phyloP scores from a whole-genome alignment of 2,888 invertebrate species.

The Erebia aethiops region DNA sequence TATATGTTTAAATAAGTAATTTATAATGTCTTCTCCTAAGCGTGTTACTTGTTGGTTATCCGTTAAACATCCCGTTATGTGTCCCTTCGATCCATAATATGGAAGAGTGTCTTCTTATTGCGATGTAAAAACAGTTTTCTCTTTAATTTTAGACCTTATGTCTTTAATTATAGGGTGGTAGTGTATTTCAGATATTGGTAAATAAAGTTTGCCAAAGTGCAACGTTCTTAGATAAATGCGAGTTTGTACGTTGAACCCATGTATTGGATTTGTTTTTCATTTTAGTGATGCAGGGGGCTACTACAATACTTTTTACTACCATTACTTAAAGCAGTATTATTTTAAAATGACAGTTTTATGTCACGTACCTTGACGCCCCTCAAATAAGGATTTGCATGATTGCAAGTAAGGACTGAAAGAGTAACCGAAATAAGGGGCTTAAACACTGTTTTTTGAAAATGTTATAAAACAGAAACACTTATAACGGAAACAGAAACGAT shows the following conservation, averaged over 20 bases:
- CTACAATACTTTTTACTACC: no score
- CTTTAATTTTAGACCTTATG: constrained; percentile 25
- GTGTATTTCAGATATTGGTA: not conserved
- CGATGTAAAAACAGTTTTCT: not conserved
- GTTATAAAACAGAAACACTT: no score
- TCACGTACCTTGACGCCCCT: no score
- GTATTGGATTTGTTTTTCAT: constrained; percentile 39
- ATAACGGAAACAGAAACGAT: no score
- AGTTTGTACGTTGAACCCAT: constrained; percentile 42
- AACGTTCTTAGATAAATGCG: constrained; percentile 47
- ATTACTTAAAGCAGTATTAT: no score
- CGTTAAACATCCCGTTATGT: constrained; percentile 72
- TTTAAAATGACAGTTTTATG: no score
- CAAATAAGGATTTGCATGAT: no score
- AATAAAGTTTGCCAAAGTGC: constrained; percentile 28
- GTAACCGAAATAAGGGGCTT: no score
- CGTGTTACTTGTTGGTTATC: constrained; percentile 42
- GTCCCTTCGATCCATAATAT: constrained; percentile 68
- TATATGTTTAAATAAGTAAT: no score
- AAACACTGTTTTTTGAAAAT: no score
- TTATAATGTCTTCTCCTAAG: not conserved
- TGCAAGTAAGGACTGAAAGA: no score
- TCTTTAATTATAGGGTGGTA: not conserved
- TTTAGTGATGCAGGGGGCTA: not conserved
- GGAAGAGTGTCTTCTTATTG: constrained; percentile 19